Conservation (phyloP, 2,888 invertebrate genomes). For the Drosophila acutilabella region DNA sequence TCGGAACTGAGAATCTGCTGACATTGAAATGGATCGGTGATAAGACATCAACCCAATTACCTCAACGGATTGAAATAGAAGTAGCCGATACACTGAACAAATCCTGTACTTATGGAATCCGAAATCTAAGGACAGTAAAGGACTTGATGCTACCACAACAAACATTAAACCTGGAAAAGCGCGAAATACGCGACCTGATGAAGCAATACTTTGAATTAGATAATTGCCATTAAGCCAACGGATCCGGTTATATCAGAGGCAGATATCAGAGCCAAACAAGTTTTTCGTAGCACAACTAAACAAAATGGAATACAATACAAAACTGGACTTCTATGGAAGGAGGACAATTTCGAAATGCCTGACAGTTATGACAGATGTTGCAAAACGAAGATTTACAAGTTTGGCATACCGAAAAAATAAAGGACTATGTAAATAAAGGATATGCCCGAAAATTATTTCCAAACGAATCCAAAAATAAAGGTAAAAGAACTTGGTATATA, state of each 20-base stretch:
- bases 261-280: neutral
- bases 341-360: neutral
- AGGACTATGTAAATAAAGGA: neutral
- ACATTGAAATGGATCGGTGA: slow-evolving; percentile 1
- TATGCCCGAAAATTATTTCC: neutral
- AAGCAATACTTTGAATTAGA: neutral
- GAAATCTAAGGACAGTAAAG: neutral
- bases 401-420: neutral
- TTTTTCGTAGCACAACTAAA: neutral
- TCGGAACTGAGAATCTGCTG: neutral
- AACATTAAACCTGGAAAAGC: neutral
- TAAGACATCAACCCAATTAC: neutral
- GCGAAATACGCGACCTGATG: neutral
- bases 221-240: neutral
- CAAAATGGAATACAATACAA: neutral
- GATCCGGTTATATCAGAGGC: neutral
- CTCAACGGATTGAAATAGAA: neutral
- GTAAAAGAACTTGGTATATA: neutral
- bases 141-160: neutral
- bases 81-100: neutral
- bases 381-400: neutral
- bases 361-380: neutral
- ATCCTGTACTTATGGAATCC: neutral
- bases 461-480: neutral
- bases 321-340: slow-evolving; percentile 1